Evolutionary conservation across 1,140 invertebrate species (phyloP), one percentile per base, ranked within the genome.

Genomic region (Ips typographus): DNA sequence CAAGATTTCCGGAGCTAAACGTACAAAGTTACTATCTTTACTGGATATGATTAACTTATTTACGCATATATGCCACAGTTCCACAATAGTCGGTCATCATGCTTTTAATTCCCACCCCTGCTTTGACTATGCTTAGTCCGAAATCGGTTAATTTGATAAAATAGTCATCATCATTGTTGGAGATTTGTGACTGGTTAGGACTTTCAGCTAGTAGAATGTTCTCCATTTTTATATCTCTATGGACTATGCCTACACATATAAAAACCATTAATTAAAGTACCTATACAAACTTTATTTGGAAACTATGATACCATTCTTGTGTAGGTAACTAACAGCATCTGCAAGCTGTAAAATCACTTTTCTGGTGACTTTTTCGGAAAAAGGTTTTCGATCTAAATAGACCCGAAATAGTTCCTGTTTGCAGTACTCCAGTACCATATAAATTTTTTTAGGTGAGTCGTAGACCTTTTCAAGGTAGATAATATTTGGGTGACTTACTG

Each of bases 121-220:
- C 79, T 77, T 83, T 84, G 37, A 84, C 78, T 56, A 84, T 81
- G 70, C 85, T 85, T 61, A 87, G 76, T 38, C 86, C 85, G 78
- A 87, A 87, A 76, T 87, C 86, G 42, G 84, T 83, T 22, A 87
- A 77, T 83, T 87, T 82, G 40, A 87, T 84, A 66, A 82, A 81
- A 44, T 84, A 77, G 47, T 81, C 77, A 65, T 84, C 82, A 2
- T 75, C 63, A 22, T 22, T 22, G 22, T 22, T 22, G 22, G 22
- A 22, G 22, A 22, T 22, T 22, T 22, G 22, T 47, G 74, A 61
- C 68, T 85, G 79, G 38, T 80, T 58, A 40, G 83, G 83, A 76
- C 84, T 82, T 62, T 79, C 72, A 53, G 80, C 80, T 4, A 86
- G 74, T 59, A 87, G 74, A 67, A 87, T 84, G 77, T 87, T 87